phyloP scores from a whole-genome alignment of 2,113 vertebrate species.

The Microcebus ravelobensis region DNA sequence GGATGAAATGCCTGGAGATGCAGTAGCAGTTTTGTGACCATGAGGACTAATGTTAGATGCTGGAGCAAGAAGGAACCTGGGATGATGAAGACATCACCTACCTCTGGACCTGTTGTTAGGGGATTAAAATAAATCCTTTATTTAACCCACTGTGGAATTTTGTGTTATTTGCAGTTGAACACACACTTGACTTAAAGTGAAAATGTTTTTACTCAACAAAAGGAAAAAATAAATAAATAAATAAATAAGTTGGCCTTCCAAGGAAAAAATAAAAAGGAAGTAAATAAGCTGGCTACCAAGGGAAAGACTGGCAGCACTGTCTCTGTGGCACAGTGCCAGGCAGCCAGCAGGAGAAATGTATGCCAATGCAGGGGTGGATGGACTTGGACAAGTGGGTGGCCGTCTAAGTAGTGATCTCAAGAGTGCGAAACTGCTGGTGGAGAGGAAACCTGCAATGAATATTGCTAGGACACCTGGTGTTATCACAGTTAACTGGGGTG shows the following conservation, averaged over 20 bases:
- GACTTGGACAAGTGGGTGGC: not conserved
- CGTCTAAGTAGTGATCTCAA: not conserved
- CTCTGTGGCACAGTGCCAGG: not conserved
- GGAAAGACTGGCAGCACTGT: not conserved
- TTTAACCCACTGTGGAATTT: not conserved
- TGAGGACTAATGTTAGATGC: not conserved
- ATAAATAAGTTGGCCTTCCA: not conserved
- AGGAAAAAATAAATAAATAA: not conserved
- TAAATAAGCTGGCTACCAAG: not conserved
- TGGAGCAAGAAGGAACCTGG: not conserved
- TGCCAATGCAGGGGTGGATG: accelerated
- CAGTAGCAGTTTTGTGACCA: not conserved
- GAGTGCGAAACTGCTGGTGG: not conserved
- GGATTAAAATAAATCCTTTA: not conserved
- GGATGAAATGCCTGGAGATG: not conserved
- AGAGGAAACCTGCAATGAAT: not conserved
- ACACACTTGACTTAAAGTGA: not conserved
- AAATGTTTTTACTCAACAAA: not conserved
- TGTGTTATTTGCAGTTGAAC: not conserved
- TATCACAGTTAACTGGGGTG: not conserved
- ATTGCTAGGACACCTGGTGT: not conserved
- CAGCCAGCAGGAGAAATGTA: not conserved
- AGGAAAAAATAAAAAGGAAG: not conserved
- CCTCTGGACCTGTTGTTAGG: not conserved
- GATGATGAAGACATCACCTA: not conserved